Percentiles rank a stretch among this genome's conserved stretches.
These are phyloP conservation scores for Gambusia affinis DNA, from an alignment of 2,113 vertebrate genomes.

Conservation along the genomic window DNA sequence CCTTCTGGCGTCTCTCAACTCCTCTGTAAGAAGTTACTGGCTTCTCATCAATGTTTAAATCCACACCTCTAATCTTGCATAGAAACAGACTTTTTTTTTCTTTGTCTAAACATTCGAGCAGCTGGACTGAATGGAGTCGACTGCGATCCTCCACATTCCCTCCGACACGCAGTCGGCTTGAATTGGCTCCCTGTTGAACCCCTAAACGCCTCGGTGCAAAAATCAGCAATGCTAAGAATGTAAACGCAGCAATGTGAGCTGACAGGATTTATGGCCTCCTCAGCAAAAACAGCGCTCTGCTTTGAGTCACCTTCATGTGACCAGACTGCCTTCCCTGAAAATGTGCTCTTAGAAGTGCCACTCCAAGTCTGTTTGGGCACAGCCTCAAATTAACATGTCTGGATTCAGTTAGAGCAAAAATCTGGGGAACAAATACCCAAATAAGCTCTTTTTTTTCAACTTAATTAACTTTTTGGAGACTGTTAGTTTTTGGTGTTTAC, in stretches of 20 bases:
- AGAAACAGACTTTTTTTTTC: conserved; percentile 23
- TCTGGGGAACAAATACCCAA: background rate
- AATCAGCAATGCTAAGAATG: conserved; percentile 60
- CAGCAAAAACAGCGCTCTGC: conserved; percentile 43
- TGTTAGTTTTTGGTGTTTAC: background rate
- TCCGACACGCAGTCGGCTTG: background rate
- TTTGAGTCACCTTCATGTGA: conserved; percentile 53
- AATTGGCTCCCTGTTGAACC: conserved; percentile 9
- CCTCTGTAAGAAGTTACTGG: conserved; percentile 32
- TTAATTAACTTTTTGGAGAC: background rate
- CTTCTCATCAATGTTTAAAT: conserved; percentile 27
- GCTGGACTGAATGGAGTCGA: background rate
- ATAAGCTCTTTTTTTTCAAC: background rate
- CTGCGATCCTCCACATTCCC: background rate
- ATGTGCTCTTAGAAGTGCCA: background rate
- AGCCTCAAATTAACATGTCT: background rate
- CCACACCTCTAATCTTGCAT: conserved; percentile 37
- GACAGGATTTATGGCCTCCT: conserved; percentile 51
- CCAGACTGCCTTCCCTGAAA: conserved; percentile 5
- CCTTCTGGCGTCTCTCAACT: conserved; percentile 30
- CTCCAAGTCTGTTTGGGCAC: background rate
- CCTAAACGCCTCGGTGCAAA: conserved; percentile 19
- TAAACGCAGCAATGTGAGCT: conserved; percentile 41
- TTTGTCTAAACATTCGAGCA: background rate
- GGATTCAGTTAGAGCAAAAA: background rate